Evolutionary conservation across 1,140 invertebrate genomes (phyloP), one percentile per base, ranked within the genome.

Genomic region (Microplitis demolitor): DNA sequence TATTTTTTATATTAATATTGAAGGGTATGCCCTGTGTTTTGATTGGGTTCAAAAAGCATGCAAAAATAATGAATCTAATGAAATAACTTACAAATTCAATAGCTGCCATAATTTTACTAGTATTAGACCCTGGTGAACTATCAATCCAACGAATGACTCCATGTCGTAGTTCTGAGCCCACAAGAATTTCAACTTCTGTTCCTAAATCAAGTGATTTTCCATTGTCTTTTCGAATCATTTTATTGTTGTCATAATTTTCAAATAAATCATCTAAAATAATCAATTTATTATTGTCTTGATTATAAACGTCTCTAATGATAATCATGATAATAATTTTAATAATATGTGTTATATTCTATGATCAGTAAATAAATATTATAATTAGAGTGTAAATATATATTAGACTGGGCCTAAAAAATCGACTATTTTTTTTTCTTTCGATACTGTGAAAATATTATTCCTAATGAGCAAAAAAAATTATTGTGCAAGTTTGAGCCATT

Each of bases 61-160:
- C 2, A 2, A 24, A 24, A 1, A 24, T 24, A 24, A 1, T 24
- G 24, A 24, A 24, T 24, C 24, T 24, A 24, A 88, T 53, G 90
- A 53, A 61, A 60, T 24, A 71, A 74, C 72, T 85, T 83, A 92
- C 92, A 89, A 93, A 88, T 88, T 92, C 91, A 76, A 92, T 87
- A 63, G 91, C 91, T 80, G 93, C 93, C 83, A 90, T 91, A 76
- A 87, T 84, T 84, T 90, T 89, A 4, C 84, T 83, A 69, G 88
- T 83, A 14, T 80, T 82, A 63, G 77, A 74, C 63, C 84, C 85
- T 8, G 84, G 78, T 0, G 89, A 78, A 61, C 88, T 87, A 4
- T 96, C 95, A 81, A 97, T 94, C 96, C 96, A 97, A 82, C 92
- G 90, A 73, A 97, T 93, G 8, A 97, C 92, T 62, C 96, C 96